phyloP scores from a whole-genome alignment of 2,113 vertebrate genomes.

The Solea solea region DNA sequence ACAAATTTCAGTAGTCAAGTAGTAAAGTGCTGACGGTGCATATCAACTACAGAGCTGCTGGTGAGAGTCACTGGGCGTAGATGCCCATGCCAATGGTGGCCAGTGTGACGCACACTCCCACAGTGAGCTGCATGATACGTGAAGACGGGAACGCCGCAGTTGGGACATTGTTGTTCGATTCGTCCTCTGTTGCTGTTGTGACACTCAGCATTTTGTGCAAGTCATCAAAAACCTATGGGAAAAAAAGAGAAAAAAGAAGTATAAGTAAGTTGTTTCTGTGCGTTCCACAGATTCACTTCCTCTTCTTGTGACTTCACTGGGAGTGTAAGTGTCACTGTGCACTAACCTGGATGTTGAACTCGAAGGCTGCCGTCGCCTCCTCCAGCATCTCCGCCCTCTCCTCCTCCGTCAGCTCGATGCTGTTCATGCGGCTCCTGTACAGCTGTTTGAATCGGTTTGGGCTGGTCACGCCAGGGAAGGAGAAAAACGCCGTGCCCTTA shows the following conservation, averaged over 20 bases:
- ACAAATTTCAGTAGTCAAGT: background rate
- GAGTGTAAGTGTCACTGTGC: too few relatives aligned
- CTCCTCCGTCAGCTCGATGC: constrained; percentile 83
- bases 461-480: constrained; percentile 85
- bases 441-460: constrained; percentile 95
- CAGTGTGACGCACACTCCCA: constrained; percentile 67
- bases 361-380: constrained; percentile 88
- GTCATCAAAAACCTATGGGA: constrained; percentile 79
- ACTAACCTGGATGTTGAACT: constrained; percentile 83
- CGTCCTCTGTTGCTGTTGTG: constrained; percentile 27
- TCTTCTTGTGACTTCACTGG: background rate
- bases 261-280: background rate
- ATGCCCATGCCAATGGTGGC: constrained; percentile 69
- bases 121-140: constrained; percentile 55
- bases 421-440: constrained; percentile 93
- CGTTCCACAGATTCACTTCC: constrained; percentile 21
- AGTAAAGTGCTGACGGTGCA: constrained; percentile 47
- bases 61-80: constrained; percentile 46
- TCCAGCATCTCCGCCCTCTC: constrained; percentile 79
- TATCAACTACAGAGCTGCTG: too few relatives aligned
- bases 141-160: background rate
- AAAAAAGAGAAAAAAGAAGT: background rate
- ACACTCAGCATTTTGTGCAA: constrained; percentile 80
- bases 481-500: constrained; percentile 90
- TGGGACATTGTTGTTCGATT: background rate